Conservation (phyloP, 37 sponge, comb jelly and placozoan species). For the Mnemiopsis leidyi region DNA sequence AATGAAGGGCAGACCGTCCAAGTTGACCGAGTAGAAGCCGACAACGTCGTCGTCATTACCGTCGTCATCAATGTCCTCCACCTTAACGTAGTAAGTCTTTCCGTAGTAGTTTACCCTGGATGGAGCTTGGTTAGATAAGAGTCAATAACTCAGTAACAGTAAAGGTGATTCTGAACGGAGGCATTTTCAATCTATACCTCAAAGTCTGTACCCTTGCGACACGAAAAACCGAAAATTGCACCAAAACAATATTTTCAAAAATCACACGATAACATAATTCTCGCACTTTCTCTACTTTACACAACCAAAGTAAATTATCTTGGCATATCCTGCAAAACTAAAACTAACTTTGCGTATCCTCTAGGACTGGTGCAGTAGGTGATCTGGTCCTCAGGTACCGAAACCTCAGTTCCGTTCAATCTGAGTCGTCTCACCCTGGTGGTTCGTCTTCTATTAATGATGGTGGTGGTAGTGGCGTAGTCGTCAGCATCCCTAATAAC, state of each 20-base stretch:
- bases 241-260: too few species aligned
- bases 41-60: background rate
- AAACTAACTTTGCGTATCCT: constrained; percentile 14
- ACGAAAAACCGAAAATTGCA: too few species aligned
- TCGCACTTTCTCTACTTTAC: too few species aligned
- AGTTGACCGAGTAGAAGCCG: constrained; percentile 25
- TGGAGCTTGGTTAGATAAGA: background rate
- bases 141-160: too few species aligned
- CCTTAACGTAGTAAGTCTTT: constrained; percentile 12
- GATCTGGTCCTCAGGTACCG: constrained; percentile 26
- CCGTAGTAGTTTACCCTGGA: constrained; percentile 36
- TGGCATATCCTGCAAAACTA: too few species aligned
- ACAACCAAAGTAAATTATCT: too few species aligned
- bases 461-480: constrained; percentile 10
- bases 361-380: constrained; percentile 9
- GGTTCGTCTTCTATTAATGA: background rate
- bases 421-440: background rate
- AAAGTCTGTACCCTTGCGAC: too few species aligned
- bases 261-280: too few species aligned
- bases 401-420: background rate
- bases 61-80: background rate
- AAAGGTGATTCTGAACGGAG: too few species aligned
- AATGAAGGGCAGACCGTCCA: constrained; percentile 37
- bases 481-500: constrained; percentile 17
- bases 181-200: too few species aligned